These are phyloP conservation scores for Portunus trituberculatus DNA, from an alignment of 1,140 invertebrate species.

Conservation along the genomic window DNA sequence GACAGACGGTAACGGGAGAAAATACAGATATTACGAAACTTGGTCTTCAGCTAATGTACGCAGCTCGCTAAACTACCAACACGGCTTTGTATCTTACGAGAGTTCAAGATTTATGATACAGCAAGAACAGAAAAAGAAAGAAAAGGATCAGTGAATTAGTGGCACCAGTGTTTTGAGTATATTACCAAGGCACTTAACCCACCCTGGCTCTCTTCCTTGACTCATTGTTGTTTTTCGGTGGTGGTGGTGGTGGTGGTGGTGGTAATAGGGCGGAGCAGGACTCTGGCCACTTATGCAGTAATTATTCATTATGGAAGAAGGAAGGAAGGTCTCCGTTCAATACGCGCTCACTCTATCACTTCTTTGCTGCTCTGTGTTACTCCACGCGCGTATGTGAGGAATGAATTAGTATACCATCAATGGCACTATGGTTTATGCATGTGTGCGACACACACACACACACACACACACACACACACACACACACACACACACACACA, in stretches of 20 bases:
- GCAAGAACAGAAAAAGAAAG: not conserved
- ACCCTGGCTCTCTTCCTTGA: not conserved
- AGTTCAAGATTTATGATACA: too few species aligned
- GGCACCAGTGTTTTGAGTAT: not conserved
- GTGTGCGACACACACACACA: not conserved
- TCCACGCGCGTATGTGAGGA: not conserved
- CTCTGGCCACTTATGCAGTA: constrained; percentile 25
- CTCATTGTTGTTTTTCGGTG: not conserved
- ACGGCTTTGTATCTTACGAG: not conserved
- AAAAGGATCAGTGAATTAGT: not conserved
- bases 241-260: not conserved
- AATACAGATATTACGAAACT: too few species aligned
- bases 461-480: too few species aligned
- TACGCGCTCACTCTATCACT: not conserved
- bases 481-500: not conserved
- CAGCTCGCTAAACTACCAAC: too few species aligned
- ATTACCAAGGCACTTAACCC: not conserved
- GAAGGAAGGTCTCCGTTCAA: constrained; percentile 2
- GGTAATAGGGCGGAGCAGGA: not conserved
- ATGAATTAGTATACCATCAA: not conserved
- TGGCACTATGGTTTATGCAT: not conserved
- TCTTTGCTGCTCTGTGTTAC: not conserved
- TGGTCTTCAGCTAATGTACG: too few species aligned
- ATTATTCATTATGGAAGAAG: constrained; percentile 50
- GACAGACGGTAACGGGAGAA: too few species aligned